Evolutionary conservation across 2,113 vertebrate genomes (phyloP), one percentile per base, ranked within the genome.

Genomic region (Myotis davidii): DNA sequence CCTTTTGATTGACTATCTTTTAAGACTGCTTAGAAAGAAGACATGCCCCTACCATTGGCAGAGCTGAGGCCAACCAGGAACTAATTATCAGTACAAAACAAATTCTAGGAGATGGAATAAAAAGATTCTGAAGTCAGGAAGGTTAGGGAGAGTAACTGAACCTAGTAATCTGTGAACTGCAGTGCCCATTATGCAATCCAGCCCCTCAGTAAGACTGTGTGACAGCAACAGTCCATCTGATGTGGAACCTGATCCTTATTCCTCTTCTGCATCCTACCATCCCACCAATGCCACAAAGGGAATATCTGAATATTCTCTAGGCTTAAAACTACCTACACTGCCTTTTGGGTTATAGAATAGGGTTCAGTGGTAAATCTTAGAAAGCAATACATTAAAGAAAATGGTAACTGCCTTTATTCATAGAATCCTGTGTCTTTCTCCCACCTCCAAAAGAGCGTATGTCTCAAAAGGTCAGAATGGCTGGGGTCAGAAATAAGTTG

Each of bases 321-420:
- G 27, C 29, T 95, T 93, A 70, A 78, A 42, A 61, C 29, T 73
- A 70, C 37, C 87, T 25, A 91, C 1, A 9, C 18, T 42, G 27
- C 72, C 52, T 23, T 64, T 37, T 72, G 64, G 64, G 23, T 39
- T 86, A 52, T 16, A 91, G 6, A 94, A 91, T 0, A 94, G 54
- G 34, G 88, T 69, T 76, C 73, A 64, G 27, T 45, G 42, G 13
- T 74, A 72, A 78, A 2, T 74, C 50, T 64, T 18, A 6, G 29
- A 85, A 69, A 78, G 54, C 42, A 50, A 61, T 21, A 88, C 25
- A 85, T 23, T 72, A 50, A 77, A 89, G 78, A 95, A 94, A 88
- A 92, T 70, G 48, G 17, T 56, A 82, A 96, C 32, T 85, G 59
- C 76, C 69, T 73, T 85, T 29, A 11, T 69, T 34, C 7, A 50